phyloP scores from a whole-genome alignment of 1,140 invertebrate genomes.

The Aplysia californica region DNA sequence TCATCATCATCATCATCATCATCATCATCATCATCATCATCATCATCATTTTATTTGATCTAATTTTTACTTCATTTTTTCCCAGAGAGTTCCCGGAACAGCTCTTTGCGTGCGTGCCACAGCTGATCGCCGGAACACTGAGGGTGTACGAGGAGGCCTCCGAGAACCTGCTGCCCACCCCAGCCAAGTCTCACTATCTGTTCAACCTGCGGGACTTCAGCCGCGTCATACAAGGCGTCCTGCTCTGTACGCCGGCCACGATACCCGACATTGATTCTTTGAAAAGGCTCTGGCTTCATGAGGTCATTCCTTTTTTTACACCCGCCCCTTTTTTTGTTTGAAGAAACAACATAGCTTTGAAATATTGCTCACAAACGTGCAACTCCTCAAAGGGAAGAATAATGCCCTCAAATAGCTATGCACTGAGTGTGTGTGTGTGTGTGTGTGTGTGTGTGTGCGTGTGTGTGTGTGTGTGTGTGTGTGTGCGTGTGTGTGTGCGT shows the following conservation, averaged over 20 bases:
- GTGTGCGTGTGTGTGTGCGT: too few relatives aligned
- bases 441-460: too few relatives aligned
- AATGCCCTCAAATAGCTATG: too few relatives aligned
- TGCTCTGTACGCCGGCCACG: conserved; percentile 91
- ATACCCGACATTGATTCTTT: conserved; percentile 86
- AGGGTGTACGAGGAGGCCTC: conserved; percentile 88
- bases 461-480: too few relatives aligned
- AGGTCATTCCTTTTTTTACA: conserved; percentile 71
- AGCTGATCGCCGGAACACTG: conserved; percentile 88
- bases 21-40: too few relatives aligned
- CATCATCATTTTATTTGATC: background rate
- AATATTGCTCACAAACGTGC: too few relatives aligned
- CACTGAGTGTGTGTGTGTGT: too few relatives aligned
- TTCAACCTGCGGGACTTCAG: conserved; percentile 95
- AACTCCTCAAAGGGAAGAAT: too few relatives aligned
- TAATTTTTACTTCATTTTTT: conserved; percentile 21
- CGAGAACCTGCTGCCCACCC: conserved; percentile 86
- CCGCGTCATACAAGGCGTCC: conserved; percentile 88
- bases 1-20: too few relatives aligned
- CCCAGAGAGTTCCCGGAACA: conserved; percentile 92
- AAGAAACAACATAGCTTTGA: too few relatives aligned
- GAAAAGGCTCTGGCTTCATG: conserved; percentile 94
- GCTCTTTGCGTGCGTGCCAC: conserved; percentile 91
- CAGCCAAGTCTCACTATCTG: conserved; percentile 91
- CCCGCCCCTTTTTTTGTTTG: background rate